Evolutionary conservation across 2,113 vertebrate genomes (phyloP), one percentile per base, ranked within the genome.

Genomic region (Zapornia atra): DNA sequence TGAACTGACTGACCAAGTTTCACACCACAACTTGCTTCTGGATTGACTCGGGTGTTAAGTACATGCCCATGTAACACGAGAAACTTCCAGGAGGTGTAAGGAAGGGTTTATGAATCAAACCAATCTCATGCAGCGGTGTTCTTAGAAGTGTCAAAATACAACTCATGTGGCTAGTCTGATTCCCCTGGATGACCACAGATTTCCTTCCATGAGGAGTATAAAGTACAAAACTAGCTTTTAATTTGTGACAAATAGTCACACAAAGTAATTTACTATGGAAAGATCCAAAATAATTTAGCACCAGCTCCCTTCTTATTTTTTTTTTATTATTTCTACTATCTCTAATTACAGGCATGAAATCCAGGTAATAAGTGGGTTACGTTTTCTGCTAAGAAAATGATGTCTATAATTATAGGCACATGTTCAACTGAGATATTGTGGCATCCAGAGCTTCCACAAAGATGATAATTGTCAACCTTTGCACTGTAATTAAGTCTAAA

Each of bases 401-500:
- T 95, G 90, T 95, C 93, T 96, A 34, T 98, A 98, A 98, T 98
- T 98, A 98, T 83, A 97, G 95, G 94, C 96, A 96, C 96, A 94
- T 97, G 96, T 95, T 97, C 95, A 84, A 17, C 94, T 71, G 86
- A 94, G 97, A 98, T 98, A 98, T 69, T 89, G 94, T 95, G 95
- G 95, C 95, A 97, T 95, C 86, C 88, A 85, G 82, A 80, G 82
- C 95, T 93, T 97, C 96, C 66, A 91, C 92, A 95, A 96, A 97
- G 97, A 97, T 97, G 92, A 91, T 97, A 97, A 98, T 97, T 98
- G 97, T 97, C 97, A 97, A 97, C 97, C 96, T 98, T 98, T 98
- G 97, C 98, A 96, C 97, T 97, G 94, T 97, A 98, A 98, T 98
- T 98, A 98, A 98, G 91, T 96, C 92, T 98, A 97, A 98, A 98